Base-by-base conservation (phyloP, 2,888 invertebrate genomes). In the Polydrusus cervinus region DNA sequence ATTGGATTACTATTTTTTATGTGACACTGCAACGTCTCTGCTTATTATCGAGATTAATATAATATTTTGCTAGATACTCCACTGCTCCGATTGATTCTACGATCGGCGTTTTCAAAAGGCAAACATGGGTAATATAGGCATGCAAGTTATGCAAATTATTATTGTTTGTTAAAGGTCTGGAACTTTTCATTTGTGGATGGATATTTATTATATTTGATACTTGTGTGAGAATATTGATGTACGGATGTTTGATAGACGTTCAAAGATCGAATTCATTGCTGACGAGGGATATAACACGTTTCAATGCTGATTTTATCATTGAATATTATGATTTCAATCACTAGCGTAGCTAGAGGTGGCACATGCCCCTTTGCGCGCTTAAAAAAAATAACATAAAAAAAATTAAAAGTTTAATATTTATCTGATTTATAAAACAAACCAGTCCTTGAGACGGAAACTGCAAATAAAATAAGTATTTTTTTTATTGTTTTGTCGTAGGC, bases 131-230 rank as follows among this genome's bases (percentile, higher is more conserved):
- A 66, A 53, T 20, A 65, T 16, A 1, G 14, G 34, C 18, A 51
- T 53, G 53, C 53, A 53, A 66, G 14, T 66, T 40, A 20, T 51
- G 66, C 66, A 66, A 53, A 66, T 66, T 66, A 66, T 51, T 66
- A 53, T 66, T 66, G 66, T 66, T 66, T 40, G 53, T 66, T n/a
- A 25, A 53, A 66, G 38, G 66, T 66, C 66, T 66, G 66, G 66
- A 66, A 66, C 7, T 66, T 53, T 66, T 66, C 66, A 66, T 9
- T 66, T 34, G 38, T 11, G 34, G 16, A 64, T 64, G n/a, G 38
- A 65, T 64, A 45, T 65, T 66, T 66, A 53, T 40, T 53, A 40
- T 40, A 66, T 53, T 66, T 53, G 53, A 66, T 13, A 11, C 30
- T 8, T 49, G 45, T 64, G 30, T 20, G 62, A 64, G 64, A 45